Percentiles rank a stretch among this genome's conserved stretches.
phyloP scores from a whole-genome alignment of 2,888 invertebrate genomes.

The Morinoia aosen region DNA sequence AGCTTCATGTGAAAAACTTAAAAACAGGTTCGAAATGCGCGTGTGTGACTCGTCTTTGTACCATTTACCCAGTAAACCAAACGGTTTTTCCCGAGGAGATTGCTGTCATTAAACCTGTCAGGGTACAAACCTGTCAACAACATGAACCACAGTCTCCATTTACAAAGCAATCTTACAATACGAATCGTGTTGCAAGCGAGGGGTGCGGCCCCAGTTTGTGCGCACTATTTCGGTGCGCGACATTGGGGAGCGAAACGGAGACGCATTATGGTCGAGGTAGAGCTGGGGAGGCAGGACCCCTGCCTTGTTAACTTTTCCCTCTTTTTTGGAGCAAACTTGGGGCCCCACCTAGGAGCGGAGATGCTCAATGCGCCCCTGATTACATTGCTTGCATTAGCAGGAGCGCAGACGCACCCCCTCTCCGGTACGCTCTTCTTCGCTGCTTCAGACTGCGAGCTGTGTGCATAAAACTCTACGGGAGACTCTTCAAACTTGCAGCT shows the following conservation, averaged over 20 bases:
- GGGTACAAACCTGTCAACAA: no score
- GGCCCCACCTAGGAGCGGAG: background rate
- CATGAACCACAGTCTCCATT: background rate
- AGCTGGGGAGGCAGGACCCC: background rate
- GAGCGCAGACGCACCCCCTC: background rate
- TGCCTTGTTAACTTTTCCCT: slow-evolving; percentile 34
- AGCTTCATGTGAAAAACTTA: no score
- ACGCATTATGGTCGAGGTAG: background rate
- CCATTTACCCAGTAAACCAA: no score
- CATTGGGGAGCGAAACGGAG: background rate
- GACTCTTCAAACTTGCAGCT: background rate
- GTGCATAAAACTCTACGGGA: background rate
- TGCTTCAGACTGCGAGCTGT: background rate
- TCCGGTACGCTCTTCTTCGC: background rate
- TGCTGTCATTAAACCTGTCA: no score
- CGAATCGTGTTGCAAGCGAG: background rate
- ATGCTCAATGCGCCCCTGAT: slow-evolving; percentile 47
- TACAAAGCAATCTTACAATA: background rate
- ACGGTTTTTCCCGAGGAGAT: no score
- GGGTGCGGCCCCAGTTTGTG: background rate
- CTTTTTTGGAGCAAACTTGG: slow-evolving; percentile 24
- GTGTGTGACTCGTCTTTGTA: no score
- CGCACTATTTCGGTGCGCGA: background rate
- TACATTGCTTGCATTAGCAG: slow-evolving; percentile 50
- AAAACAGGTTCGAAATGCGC: no score